Evolutionary conservation across 2,888 invertebrate species (phyloP).

Genomic region (Rotaria sp.): DNA sequence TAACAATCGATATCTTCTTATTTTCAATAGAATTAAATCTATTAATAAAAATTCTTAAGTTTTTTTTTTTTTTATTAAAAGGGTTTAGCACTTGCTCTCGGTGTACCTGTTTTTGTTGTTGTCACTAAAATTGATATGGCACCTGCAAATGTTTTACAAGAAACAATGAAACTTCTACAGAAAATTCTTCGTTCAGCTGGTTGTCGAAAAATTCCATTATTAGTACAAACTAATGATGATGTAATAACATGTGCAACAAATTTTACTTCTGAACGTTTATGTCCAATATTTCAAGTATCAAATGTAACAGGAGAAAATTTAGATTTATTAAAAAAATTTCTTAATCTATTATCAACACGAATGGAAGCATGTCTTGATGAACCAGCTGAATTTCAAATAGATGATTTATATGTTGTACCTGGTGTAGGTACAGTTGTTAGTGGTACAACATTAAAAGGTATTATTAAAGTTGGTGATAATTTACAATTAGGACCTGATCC

Average conservation of each 20-base stretch:
- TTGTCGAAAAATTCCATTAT: conserved; percentile 92
- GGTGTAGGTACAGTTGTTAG: conserved; percentile 96
- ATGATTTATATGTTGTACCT: conserved; percentile 89
- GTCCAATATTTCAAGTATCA: conserved; percentile 97
- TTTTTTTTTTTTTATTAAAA: neutral
- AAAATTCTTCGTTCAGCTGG: conserved; percentile 91
- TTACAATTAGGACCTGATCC: conserved; percentile 89
- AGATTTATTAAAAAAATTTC: conserved; percentile 82
- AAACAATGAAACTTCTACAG: conserved; percentile 78
- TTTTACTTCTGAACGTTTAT: conserved; percentile 88
- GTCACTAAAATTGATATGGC: conserved; percentile 92
- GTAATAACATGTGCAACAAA: conserved; percentile 93
- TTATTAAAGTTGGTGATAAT: conserved; percentile 83
- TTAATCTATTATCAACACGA: conserved; percentile 79
- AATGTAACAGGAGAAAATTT: conserved; percentile 93
- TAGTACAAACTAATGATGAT: conserved; percentile 82
- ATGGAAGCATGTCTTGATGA: conserved; percentile 73
- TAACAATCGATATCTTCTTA: too few species aligned
- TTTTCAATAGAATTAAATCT: too few species aligned
- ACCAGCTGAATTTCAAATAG: conserved; percentile 93
- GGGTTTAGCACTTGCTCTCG: conserved; percentile 84
- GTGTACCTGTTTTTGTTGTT: conserved; percentile 95
- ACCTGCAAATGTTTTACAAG: conserved; percentile 83
- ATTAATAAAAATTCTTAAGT: too few species aligned
- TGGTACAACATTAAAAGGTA: conserved; percentile 85